A percentile compares a stretch with the other conserved stretches of the same genome.
phyloP scores from a whole-genome alignment of 1,140 invertebrate species.

The Heterodera schachtii region DNA sequence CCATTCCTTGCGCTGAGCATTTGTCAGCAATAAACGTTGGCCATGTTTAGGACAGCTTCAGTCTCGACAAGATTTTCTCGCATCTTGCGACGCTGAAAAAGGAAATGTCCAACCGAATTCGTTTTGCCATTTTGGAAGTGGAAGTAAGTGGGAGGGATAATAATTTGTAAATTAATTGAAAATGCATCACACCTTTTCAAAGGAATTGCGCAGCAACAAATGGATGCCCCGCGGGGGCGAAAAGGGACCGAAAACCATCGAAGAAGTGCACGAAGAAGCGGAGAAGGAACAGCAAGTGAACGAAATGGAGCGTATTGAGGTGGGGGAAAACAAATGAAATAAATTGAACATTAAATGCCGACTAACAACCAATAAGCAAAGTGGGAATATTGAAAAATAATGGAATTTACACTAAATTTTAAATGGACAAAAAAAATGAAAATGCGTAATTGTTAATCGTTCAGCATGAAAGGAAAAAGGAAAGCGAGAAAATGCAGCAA shows the following conservation, averaged over 20 bases:
- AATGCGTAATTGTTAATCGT: not conserved
- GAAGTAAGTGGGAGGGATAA: not conserved
- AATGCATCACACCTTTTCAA: not conserved
- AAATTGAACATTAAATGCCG: no score
- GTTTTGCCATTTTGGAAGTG: slow-evolving; percentile 35
- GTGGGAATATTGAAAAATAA: no score
- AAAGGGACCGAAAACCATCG: slow-evolving; percentile 39
- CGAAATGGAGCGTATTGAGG: slow-evolving; percentile 31
- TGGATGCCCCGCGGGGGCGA: slow-evolving; percentile 35
- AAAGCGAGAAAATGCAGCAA: slow-evolving; percentile 15
- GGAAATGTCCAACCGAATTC: slow-evolving; percentile 28
- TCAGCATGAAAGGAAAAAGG: slow-evolving; percentile 26
- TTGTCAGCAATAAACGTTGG: not conserved
- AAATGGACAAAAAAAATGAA: not conserved
- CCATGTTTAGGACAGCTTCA: not conserved
- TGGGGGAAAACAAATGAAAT: not conserved
- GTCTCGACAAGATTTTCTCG: slow-evolving; percentile 19
- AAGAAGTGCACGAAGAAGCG: slow-evolving; percentile 30
- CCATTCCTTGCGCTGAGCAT: not conserved
- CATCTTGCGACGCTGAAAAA: slow-evolving; percentile 28
- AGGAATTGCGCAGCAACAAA: slow-evolving; percentile 34
- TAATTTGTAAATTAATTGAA: not conserved
- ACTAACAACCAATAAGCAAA: no score
- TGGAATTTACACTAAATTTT: no score
- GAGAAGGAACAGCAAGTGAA: slow-evolving; percentile 35